Percentiles rank a stretch among this genome's conserved stretches.
These are phyloP conservation scores for Sminthurides bifidus DNA, from an alignment of 1,140 invertebrate species.

Conservation along the genomic window DNA sequence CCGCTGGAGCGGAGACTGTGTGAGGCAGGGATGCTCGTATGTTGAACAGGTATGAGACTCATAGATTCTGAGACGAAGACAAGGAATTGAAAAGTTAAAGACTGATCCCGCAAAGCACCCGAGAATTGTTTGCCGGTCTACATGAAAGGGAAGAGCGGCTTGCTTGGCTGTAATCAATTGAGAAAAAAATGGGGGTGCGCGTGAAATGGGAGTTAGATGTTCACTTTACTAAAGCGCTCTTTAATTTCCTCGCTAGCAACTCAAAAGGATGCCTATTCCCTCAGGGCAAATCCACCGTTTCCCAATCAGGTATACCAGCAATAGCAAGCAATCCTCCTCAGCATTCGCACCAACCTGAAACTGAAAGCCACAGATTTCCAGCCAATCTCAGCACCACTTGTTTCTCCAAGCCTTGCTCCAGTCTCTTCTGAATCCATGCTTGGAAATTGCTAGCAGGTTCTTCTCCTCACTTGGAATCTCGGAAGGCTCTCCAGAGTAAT, in stretches of 20 bases:
- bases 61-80: too few relatives aligned
- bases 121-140: constrained; percentile 18
- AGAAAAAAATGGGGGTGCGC: constrained; percentile 31
- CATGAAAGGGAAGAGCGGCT: constrained; percentile 27
- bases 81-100: constrained; percentile 8
- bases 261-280: constrained; percentile 23
- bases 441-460: neutral
- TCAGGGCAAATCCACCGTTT: constrained; percentile 5
- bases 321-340: neutral
- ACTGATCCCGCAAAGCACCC: neutral
- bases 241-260: constrained; percentile 29
- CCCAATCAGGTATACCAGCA: neutral
- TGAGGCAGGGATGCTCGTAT: neutral
- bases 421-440: neutral
- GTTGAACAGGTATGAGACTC: neutral
- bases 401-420: neutral
- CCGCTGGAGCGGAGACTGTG: too few relatives aligned
- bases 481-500: too few relatives aligned
- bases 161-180: constrained; percentile 32
- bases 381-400: neutral
- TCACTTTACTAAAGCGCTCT: constrained; percentile 30
- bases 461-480: too few relatives aligned
- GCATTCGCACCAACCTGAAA: neutral
- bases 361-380: neutral
- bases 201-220: constrained; percentile 32